Evolutionary conservation across 1,140 invertebrate species (phyloP), one percentile per base, ranked within the genome.

Genomic region (Heliconius eleuchia): DNA sequence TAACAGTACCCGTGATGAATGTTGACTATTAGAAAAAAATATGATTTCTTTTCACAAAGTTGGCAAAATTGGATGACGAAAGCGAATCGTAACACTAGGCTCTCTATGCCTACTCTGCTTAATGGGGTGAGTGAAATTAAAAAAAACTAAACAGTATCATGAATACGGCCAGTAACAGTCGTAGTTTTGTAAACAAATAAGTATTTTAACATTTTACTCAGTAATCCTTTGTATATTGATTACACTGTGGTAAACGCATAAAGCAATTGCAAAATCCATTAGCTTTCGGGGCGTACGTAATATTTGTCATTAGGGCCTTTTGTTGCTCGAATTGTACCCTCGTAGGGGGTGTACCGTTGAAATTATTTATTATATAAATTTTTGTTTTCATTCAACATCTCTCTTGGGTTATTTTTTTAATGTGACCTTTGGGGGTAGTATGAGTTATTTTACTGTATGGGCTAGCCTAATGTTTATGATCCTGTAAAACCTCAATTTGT

Each of bases 221-320:
- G 18, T 52, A 27, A 16, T 66, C 11, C 13, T 27, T 66, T 27
- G 23, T 66, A 88, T 85, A 87, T 87, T 87, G 84, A 81, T 72
- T 84, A 88, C 83, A 85, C 81, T 84, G 85, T 86, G 83, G 80
- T 78, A 81, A 80, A 86, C 83, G 86, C 84, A 85, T 85, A 84
- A 84, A 86, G 86, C 90, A 92, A 91, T 92, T 89, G 87, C 89
- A 81, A 89, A 91, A 85, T 89, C 91, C 90, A 93, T 93, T 93
- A 89, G 84, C 84, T 84, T 82, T 37, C 75, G 83, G 85, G 87
- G 86, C 88, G 86, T 87, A 82, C 85, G 83, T 92, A 91, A 92
- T 91, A 92, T 91, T 89, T 88, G 89, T 90, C 90, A 90, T 92
- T 92, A 92, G 83, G 81, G 83, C 87, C 86, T 88, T 90, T 91